A percentile compares a stretch with the other conserved stretches of the same genome.
These are phyloP conservation scores for Tragelaphus strepsiceros DNA, from an alignment of 2,113 vertebrate species.

Conservation along the genomic window DNA sequence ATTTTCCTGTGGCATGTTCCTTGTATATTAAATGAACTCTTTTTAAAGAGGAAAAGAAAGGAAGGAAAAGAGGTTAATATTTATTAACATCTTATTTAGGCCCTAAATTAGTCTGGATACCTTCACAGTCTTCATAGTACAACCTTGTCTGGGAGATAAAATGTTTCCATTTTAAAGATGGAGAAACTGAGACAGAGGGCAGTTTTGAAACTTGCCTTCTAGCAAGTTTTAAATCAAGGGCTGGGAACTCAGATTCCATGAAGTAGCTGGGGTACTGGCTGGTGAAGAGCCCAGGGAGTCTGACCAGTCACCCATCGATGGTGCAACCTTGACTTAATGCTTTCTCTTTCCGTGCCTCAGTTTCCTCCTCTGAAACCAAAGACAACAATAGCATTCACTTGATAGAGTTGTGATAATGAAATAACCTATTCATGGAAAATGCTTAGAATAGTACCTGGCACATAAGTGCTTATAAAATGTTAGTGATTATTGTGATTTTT, in stretches of 20 bases:
- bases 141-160: not conserved
- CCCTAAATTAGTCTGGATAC: not conserved
- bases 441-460: not conserved
- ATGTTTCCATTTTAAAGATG: not conserved
- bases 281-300: not conserved
- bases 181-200: not conserved
- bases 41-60: not conserved
- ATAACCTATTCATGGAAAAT: not conserved
- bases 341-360: not conserved
- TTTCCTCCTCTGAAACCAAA: not conserved
- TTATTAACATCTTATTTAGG: not conserved
- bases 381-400: not conserved
- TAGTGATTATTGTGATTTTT: not conserved
- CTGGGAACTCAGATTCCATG: not conserved
- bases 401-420: constrained; percentile 3
- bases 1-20: not conserved
- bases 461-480: not conserved
- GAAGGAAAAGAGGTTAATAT: not conserved
- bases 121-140: not conserved
- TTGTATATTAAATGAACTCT: constrained; percentile 5
- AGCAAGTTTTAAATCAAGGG: not conserved
- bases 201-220: not conserved
- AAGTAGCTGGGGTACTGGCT: not conserved
- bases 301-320: fast-evolving
- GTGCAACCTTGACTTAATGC: not conserved